Evolutionary conservation across 2,888 invertebrate species (phyloP).

Genomic region (Brachycybe producta): DNA sequence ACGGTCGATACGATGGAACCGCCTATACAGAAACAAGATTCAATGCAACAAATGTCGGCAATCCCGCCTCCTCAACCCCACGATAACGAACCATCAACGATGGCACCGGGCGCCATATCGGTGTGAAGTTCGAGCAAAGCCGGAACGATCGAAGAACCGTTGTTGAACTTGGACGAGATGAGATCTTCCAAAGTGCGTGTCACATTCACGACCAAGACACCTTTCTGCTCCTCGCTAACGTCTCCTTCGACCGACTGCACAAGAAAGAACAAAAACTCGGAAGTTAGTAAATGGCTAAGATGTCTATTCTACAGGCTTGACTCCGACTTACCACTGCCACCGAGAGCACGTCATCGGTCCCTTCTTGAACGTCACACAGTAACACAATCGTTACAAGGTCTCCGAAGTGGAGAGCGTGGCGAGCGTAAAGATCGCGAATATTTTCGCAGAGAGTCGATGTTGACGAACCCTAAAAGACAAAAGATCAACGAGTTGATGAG

Average conservation of each 20-base stretch:
- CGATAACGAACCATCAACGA: not conserved
- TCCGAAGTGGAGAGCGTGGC: slow-evolving; percentile 41
- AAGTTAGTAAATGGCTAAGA: too few relatives aligned
- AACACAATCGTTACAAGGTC: slow-evolving; percentile 53
- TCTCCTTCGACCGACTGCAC: not conserved
- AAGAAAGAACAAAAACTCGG: not conserved
- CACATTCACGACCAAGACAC: not conserved
- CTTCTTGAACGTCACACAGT: slow-evolving; percentile 68
- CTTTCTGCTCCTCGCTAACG: not conserved
- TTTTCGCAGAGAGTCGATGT: slow-evolving; percentile 69
- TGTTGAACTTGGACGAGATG: slow-evolving; percentile 7
- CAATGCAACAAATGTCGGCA: not conserved
- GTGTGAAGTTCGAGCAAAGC: not conserved
- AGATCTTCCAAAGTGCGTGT: not conserved
- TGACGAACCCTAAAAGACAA: slow-evolving; percentile 49
- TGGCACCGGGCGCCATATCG: not conserved
- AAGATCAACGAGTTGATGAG: not conserved
- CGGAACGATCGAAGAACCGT: not conserved
- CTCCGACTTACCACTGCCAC: slow-evolving; percentile 60
- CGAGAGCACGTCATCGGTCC: slow-evolving; percentile 68
- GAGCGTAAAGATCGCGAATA: slow-evolving; percentile 53
- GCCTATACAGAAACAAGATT: not conserved
- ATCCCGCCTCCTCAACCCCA: not conserved
- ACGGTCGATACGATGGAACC: not conserved
- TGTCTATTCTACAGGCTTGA: too few relatives aligned